Conservation (phyloP, 2,888 invertebrate genomes). For the Coelinius sp. region DNA sequence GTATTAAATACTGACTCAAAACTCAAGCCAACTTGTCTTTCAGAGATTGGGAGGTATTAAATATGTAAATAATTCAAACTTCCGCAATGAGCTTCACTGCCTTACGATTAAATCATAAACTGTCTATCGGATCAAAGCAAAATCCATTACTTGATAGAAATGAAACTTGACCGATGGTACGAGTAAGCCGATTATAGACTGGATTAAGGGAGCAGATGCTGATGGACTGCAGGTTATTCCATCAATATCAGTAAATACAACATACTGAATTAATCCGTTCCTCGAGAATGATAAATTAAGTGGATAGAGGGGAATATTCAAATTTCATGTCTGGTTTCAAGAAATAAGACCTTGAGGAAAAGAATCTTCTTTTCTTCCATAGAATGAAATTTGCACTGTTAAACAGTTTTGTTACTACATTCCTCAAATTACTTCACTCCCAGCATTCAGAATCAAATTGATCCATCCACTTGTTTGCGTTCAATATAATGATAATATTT, state of each 20-base stretch:
- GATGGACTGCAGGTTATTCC: background rate
- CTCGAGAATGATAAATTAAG: background rate
- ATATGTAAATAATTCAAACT: background rate
- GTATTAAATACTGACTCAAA: background rate
- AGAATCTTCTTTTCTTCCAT: no score
- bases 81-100: background rate
- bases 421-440: no score
- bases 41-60: background rate
- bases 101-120: background rate
- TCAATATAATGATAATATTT: no score
- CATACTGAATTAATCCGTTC: background rate
- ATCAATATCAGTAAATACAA: constrained; percentile 5
- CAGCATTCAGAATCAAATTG: no score
- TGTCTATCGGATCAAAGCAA: background rate
- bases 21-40: background rate
- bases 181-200: background rate
- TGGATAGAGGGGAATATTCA: no score
- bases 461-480: no score
- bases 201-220: constrained; percentile 12
- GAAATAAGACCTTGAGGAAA: no score
- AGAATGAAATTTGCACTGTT: no score
- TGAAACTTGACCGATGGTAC: constrained; percentile 17
- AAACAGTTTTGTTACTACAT: no score
- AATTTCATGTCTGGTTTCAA: background rate
- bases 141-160: constrained; percentile 2